Evolutionary conservation across 2,888 invertebrate genomes (phyloP), one percentile per base, ranked within the genome.

Genomic region (Helleia helle): DNA sequence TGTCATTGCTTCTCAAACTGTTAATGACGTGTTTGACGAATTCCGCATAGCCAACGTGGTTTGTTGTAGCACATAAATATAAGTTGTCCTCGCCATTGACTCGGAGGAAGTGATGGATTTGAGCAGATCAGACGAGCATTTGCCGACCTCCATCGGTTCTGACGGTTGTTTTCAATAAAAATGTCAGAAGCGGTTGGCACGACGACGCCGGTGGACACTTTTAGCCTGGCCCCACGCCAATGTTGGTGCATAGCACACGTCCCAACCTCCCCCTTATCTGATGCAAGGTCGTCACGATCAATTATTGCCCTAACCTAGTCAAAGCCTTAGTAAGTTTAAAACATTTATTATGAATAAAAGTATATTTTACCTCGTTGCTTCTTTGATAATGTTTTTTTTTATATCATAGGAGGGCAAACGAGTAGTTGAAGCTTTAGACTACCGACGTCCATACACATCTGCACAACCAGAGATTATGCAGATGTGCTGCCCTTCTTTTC

Each of bases 151-250:
- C 61, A 65, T 64, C 62, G 55, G 64, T 68, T 70, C 65, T 63
- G 71, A 65, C 71, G 69, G 71, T 76, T 77, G 80, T 76, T 84
- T 81, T 81, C 71, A 67, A 76, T 79, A 81, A 84, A 79, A 81
- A 75, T 81, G 75, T 72, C 75, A 74, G 65, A 54, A 51, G 50
- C 47, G 56, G 72, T 73, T 76, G 79, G 79, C 77, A 71, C 70
- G 70, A 60, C 73, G 69, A 55, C 66, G 70, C 60, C 69, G 64
- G 50, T 55, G 57, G 64, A 66, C 77, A 66, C 64, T 71, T 79
- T 79, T 84, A 84, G 81, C 71, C 79, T 84, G 83, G 83, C 72
- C 49, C 38, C 25, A 9, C 42, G 72, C 81, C 83, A 81, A 72
- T 57, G 58, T 53, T 57, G 65, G 66, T 80, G 77, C 83, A 81